Evolutionary conservation across 2,797 vertebrate species (phyloP).

Genomic region (Eleutherodactylus coqui): DNA sequence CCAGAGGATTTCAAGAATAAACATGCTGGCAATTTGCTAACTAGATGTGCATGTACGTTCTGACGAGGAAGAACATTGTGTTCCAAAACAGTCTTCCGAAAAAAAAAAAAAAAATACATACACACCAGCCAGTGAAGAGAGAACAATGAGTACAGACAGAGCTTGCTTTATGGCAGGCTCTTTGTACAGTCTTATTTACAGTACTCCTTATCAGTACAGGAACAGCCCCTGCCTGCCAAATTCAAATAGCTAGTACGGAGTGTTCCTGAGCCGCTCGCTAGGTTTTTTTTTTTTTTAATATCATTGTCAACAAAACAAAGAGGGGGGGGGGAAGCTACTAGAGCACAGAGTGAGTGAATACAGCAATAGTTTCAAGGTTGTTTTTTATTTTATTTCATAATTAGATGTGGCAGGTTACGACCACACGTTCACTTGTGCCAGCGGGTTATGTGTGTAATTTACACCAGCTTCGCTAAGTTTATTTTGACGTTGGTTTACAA

Average conservation of each 20-base stretch:
- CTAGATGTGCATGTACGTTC: conserved; percentile 79
- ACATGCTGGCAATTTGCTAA: conserved; percentile 74
- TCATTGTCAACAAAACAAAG: conserved; percentile 77
- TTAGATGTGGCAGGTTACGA: background rate
- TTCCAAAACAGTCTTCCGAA: conserved; percentile 89
- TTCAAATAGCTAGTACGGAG: conserved; percentile 88
- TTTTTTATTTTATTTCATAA: conserved; percentile 55
- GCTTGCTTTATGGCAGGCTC: conserved; percentile 83
- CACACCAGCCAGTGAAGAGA: conserved; percentile 77
- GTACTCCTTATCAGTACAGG: conserved; percentile 95
- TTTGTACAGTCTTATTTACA: conserved; percentile 98
- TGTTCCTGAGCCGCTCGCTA: conserved; percentile 82
- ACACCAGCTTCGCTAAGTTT: background rate
- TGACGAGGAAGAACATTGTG: conserved; percentile 91
- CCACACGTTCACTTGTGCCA: background rate
- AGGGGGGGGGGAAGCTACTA: conserved; percentile 62
- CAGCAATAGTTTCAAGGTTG: conserved; percentile 71
- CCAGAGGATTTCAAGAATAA: conserved; percentile 79
- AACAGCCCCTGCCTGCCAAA: conserved; percentile 89
- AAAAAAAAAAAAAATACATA: conserved; percentile 71
- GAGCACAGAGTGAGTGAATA: conserved; percentile 38
- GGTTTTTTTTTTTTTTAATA: conserved; percentile 66
- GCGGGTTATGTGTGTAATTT: background rate
- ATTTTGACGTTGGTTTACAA: background rate
- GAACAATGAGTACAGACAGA: conserved; percentile 96